Base-by-base conservation (phyloP, 2,797 vertebrate genomes). In the Pipistrellus pipistrellus region DNA sequence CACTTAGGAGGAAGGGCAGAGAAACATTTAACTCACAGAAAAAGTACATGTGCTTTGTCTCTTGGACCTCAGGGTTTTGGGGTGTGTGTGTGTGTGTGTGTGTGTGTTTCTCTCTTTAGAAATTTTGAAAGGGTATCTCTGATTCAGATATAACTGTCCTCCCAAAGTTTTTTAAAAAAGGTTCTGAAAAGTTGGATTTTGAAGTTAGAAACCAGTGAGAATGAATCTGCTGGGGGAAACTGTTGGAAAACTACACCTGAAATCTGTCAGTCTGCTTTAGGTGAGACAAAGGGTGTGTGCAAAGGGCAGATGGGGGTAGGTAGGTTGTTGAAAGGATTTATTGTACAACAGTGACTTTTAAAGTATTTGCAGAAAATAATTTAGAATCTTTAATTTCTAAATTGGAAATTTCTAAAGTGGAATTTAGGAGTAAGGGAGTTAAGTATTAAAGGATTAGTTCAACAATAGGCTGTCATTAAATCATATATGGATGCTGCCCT, bases 371-470 rank as follows among this genome's bases (percentile, higher is more conserved):
- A 69, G 69, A 62, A 62, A 76, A 81, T 62, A 3, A 12, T 27
- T 82, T 77, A 94, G 71, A 78, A 13, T 62, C 38, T 91, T 90
- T 78, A 17, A 51, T 90, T 92, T 90, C 78, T 78, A 55, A 75
- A 57, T 73, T 75, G 51, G 76, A 89, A 94, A 87, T 46, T 57
- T 35, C 6, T 55, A n/a, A 35, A 64, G 51, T 89, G 44, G 80
- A 82, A n/a, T 91, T 91, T 82, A 83, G 75, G 62, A 83, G 71
- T 64, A 78, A 82, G 27, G 21, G 35, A 44, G 59, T 64, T 51
- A 64, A 77, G 4, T 82, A 6, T 3, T 3, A 72, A 57, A 32
- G 23, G 20, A 59, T 82, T 85, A 11, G 13, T 73, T 66, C 23
- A 15, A 11, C 4, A 72, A 2, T 57, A 3, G 21, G 48, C 75